Conservation (phyloP, 2,888 invertebrate species). For the Eristalinus sepulchralis region DNA sequence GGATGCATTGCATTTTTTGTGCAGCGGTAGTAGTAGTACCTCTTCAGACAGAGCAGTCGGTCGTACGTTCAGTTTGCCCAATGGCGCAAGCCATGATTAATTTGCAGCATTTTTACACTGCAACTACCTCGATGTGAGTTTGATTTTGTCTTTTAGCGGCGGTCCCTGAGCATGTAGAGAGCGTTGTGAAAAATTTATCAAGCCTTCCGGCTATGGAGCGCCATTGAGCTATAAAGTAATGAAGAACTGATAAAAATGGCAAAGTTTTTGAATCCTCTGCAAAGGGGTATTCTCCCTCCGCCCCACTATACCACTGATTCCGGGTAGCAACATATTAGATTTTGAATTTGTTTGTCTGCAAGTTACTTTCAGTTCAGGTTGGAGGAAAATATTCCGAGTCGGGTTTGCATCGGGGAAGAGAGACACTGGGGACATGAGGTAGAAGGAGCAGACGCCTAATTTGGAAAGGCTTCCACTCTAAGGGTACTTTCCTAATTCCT, state of each 20-base stretch:
- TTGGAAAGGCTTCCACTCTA: no score
- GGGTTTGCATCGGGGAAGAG: neutral
- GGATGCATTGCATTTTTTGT: neutral
- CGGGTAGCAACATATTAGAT: slow-evolving; percentile 28
- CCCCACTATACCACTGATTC: slow-evolving; percentile 15
- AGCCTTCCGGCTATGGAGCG: slow-evolving; percentile 33
- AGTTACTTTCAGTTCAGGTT: neutral
- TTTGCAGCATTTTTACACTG: slow-evolving; percentile 51
- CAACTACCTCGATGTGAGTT: slow-evolving; percentile 46
- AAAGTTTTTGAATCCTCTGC: slow-evolving; percentile 13
- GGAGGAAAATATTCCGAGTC: neutral
- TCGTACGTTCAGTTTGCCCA: slow-evolving; percentile 41
- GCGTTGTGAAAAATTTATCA: slow-evolving; percentile 40
- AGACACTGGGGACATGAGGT: no score
- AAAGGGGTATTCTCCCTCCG: neutral
- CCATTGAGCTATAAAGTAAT: slow-evolving; percentile 21
- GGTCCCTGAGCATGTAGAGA: slow-evolving; percentile 13
- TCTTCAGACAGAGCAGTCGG: neutral
- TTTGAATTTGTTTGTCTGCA: neutral
- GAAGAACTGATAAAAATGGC: slow-evolving; percentile 18
- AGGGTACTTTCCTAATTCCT: no score
- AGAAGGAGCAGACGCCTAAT: no score
- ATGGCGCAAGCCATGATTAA: slow-evolving; percentile 58
- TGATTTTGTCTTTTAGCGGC: slow-evolving; percentile 53
- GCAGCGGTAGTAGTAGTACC: neutral